Evolutionary conservation across 2,888 invertebrate species (phyloP).

Genomic region (Torymus tubicola): DNA sequence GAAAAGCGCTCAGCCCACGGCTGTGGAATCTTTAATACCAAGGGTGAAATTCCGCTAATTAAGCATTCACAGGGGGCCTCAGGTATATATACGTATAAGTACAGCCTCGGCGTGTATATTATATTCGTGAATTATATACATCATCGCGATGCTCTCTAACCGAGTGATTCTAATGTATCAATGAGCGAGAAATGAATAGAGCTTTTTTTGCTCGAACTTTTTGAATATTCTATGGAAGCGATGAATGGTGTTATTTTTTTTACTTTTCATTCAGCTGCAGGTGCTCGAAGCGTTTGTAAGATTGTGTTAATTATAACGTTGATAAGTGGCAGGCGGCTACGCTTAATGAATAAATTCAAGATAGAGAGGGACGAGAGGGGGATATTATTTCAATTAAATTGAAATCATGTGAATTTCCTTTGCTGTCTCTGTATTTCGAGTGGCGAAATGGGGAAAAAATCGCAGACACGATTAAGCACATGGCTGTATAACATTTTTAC

Average conservation of each 20-base stretch:
- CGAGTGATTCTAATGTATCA: slow-evolving; percentile 34
- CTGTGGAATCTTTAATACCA: slow-evolving; percentile 60
- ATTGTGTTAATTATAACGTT: slow-evolving; percentile 10
- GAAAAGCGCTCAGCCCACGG: not conserved
- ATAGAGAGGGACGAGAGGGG: not conserved
- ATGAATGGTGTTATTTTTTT: too few species aligned
- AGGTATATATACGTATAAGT: slow-evolving; percentile 20
- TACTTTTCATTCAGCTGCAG: too few species aligned
- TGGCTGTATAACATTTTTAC: too few species aligned
- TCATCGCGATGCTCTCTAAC: slow-evolving; percentile 6
- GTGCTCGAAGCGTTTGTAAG: not conserved
- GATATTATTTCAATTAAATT: slow-evolving; percentile 3
- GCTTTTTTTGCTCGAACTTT: too few species aligned
- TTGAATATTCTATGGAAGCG: too few species aligned
- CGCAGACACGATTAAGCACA: too few species aligned
- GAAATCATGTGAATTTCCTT: not conserved
- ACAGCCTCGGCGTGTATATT: not conserved
- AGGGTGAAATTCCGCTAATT: slow-evolving; percentile 63
- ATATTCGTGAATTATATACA: slow-evolving; percentile 30
- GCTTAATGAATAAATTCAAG: not conserved
- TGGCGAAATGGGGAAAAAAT: too few species aligned
- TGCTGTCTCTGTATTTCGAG: too few species aligned
- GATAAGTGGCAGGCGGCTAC: too few species aligned
- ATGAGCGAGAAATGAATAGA: not conserved
- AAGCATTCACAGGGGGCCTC: slow-evolving; percentile 59